Base-by-base conservation (phyloP, 2,888 invertebrate genomes). In the Torymus auratus region DNA sequence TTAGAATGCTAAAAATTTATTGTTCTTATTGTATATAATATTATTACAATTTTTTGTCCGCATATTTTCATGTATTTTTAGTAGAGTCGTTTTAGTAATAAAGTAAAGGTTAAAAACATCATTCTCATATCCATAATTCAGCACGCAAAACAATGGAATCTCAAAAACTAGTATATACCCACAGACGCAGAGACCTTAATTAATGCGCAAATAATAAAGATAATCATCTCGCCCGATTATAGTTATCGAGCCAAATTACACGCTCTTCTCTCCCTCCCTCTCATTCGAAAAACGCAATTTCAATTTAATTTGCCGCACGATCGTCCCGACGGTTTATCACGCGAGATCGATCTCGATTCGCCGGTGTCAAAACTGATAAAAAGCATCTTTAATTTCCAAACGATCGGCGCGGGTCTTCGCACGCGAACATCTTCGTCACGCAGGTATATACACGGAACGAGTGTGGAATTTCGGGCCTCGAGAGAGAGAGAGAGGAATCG, bases 371-470 rank as follows among this genome's bases (percentile, higher is more conserved):
- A 77, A 56, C 17, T 23, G 61, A 68, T 75, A 28, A 77, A 65
- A 71, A 67, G 61, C 28, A 41, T 55, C 72, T 23, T 72, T 78
- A 78, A 71, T 67, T 78, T 78, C 78, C 71, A 78, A 78, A 71
- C 17, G 65, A 78, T 78, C 60, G 78, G 65, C 3, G 28, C 28
- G 28, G n/a, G n/a, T n/a, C n/a, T n/a, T n/a, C 28, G 28, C 28
- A 28, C 28, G 28, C 28, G 28, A 28, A 28, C 28, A 28, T 28
- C 28, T 28, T 28, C 28, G 28, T 28, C 28, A 28, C 28, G 28
- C 28, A 28, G 28, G 28, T 28, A 28, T 20, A 20, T 20, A 20
- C 28, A 28, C 28, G 28, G 28, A 28, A 28, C 28, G 28, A 28
- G 28, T 2, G 28, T 0, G 28, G 28, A 28, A 28, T 28, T 28